Percentiles rank a stretch among this genome's conserved stretches.
phyloP scores from a whole-genome alignment of 2,797 vertebrate species.

The Eulemur albifrons region DNA sequence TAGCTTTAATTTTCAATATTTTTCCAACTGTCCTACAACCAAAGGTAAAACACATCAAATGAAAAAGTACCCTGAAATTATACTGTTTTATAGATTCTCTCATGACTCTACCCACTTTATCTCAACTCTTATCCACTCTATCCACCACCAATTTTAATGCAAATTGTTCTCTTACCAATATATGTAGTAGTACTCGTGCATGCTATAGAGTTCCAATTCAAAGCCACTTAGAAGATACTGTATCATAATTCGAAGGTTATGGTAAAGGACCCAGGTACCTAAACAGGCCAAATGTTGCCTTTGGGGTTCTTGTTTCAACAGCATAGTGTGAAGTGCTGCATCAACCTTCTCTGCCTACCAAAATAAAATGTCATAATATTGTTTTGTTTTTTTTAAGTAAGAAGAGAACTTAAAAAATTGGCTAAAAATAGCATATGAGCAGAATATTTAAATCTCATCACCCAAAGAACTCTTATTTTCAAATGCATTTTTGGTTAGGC shows the following conservation, averaged over 20 bases:
- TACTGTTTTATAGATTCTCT: neutral
- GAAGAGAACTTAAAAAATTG: constrained; percentile 9
- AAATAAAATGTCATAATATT: constrained; percentile 48
- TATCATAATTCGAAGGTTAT: constrained; percentile 99
- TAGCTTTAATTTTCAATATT: constrained; percentile 34
- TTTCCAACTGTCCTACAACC: neutral
- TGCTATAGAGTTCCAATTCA: constrained; percentile 98
- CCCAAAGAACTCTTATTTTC: constrained; percentile 22
- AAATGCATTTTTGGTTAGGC: constrained; percentile 39
- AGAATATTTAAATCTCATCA: neutral
- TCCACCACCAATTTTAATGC: neutral
- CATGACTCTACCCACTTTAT: neutral
- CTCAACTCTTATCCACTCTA: neutral
- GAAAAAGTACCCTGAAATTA: neutral
- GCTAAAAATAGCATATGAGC: neutral
- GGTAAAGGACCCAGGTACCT: constrained; percentile 98
- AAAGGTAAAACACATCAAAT: constrained; percentile 41
- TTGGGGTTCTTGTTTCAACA: constrained; percentile 98
- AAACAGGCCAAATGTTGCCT: constrained; percentile 97
- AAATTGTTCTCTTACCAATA: constrained; percentile 91
- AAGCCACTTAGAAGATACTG: constrained; percentile 99
- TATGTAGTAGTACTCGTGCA: constrained; percentile 99
- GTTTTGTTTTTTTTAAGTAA: neutral
- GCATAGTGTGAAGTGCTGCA: constrained; percentile 95
- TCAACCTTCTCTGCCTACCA: constrained; percentile 97